These are phyloP conservation scores for Sebastes fasciatus DNA, from an alignment of 2,113 vertebrate genomes.

Conservation along the genomic window DNA sequence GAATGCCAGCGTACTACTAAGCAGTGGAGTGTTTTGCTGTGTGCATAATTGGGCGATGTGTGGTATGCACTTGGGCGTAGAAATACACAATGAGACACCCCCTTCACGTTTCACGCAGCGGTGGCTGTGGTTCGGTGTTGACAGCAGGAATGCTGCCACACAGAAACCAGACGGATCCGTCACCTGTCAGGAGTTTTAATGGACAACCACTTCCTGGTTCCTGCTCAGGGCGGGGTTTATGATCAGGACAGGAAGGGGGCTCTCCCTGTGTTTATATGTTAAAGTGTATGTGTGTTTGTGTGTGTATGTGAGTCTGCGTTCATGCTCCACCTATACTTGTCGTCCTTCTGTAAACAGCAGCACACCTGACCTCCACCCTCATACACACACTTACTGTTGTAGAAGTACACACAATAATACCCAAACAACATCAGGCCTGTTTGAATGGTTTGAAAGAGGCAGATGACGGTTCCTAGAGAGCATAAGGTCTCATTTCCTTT, in stretches of 20 bases:
- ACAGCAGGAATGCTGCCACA: constrained; percentile 53
- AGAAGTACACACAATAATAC: neutral
- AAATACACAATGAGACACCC: neutral
- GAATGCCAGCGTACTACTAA: neutral
- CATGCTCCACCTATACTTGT: neutral
- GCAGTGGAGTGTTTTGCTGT: neutral
- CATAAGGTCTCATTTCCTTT: neutral
- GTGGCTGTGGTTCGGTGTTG: neutral
- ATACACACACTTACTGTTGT: neutral
- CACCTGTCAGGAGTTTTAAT: neutral
- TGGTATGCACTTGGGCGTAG: constrained; percentile 23
- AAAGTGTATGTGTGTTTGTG: neutral
- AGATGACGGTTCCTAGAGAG: neutral
- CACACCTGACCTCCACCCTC: constrained; percentile 7
- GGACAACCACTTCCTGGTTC: constrained; percentile 22
- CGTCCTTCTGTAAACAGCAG: neutral
- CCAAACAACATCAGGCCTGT: neutral
- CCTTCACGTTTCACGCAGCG: neutral
- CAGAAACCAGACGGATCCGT: constrained; percentile 32
- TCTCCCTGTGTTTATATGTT: neutral
- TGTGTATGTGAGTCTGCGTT: neutral
- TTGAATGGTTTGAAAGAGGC: neutral
- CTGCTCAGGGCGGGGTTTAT: neutral
- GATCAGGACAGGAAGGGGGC: neutral
- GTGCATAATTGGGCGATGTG: neutral